phyloP scores from a whole-genome alignment of 2,113 vertebrate species.

The Cavia aperea region DNA sequence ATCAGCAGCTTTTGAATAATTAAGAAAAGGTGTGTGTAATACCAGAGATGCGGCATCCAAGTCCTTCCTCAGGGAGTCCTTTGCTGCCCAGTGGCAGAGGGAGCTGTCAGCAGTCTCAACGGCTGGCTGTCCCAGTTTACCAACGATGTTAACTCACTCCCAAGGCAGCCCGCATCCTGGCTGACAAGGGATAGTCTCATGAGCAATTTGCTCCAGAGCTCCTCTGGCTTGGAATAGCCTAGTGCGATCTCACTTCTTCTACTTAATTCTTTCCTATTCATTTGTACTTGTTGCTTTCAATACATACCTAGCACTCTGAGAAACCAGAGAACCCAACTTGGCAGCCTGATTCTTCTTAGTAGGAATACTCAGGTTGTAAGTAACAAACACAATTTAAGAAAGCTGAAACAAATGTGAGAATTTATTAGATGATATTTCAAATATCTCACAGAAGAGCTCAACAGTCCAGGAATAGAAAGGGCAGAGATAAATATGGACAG shows the following conservation, averaged over 20 bases:
- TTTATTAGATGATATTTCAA: constrained; percentile 41
- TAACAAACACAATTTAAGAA: constrained; percentile 19
- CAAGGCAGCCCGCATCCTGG: no score
- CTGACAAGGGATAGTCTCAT: background rate
- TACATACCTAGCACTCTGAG: background rate
- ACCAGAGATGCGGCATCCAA: background rate
- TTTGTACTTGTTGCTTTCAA: background rate
- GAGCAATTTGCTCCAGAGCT: background rate
- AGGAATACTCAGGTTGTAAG: background rate
- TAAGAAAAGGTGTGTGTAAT: background rate
- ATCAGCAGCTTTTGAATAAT: background rate
- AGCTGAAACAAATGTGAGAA: background rate
- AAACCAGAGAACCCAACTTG: background rate
- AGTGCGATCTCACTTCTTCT: background rate
- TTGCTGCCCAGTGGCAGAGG: background rate
- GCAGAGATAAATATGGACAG: background rate
- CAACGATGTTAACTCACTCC: background rate
- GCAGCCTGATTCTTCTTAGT: background rate
- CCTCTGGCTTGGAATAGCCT: background rate
- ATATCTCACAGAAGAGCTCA: background rate
- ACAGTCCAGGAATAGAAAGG: background rate
- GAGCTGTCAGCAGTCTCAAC: background rate
- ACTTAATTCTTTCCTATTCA: background rate
- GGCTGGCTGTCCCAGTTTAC: background rate
- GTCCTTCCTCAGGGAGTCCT: background rate